Evolutionary conservation across 2,797 vertebrate species (phyloP), one percentile per base, ranked within the genome.

Genomic region (Melanotaenia trifasciata): DNA sequence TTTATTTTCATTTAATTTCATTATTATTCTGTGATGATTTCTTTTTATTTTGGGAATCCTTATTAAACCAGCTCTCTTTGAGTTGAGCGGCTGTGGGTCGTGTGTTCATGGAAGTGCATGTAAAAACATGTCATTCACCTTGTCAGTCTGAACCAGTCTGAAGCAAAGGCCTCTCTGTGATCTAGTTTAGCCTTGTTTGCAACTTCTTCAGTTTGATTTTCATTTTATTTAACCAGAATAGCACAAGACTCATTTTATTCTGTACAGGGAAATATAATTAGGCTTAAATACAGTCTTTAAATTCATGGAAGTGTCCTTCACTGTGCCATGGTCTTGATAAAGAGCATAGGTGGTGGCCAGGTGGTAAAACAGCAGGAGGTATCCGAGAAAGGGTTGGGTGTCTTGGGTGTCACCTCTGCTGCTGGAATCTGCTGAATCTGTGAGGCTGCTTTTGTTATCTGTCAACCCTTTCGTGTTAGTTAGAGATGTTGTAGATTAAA

Each of bases 331-430:
- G 53, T 30, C 11, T 56, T 18, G 7, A 13, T 30, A 14, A 30
- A 18, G 13, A 28, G 26, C 54, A 57, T 57, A 57, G 54, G 28
- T 57, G 54, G 54, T 57, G 54, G 54, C 26, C 54, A 57, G 26
- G 26, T 57, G 54, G 54, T 14, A 57, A 57, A 57, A 57, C 54
- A 57, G 54, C 54, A 57, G 54, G 54, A 57, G 28, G 54, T 56
- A 26, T 56, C 53, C 28, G 4, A 30, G 53, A 16, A 56, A 56
- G 53, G 26, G 54, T 22, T 22, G 54, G 14, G 6, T 14, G 16
- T 57, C 54, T 57, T 32, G 5, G 54, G 54, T 30, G 54, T 57
- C 54, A 57, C 54, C 54, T 57, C 54, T 32, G 16, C 26, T 57
- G 54, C 54, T 16, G 54, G 26, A 57, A 30, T 57, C 54, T 57